These are phyloP conservation scores for Dinoponera quadriceps DNA, from an alignment of 1,140 invertebrate genomes.

Conservation along the genomic window DNA sequence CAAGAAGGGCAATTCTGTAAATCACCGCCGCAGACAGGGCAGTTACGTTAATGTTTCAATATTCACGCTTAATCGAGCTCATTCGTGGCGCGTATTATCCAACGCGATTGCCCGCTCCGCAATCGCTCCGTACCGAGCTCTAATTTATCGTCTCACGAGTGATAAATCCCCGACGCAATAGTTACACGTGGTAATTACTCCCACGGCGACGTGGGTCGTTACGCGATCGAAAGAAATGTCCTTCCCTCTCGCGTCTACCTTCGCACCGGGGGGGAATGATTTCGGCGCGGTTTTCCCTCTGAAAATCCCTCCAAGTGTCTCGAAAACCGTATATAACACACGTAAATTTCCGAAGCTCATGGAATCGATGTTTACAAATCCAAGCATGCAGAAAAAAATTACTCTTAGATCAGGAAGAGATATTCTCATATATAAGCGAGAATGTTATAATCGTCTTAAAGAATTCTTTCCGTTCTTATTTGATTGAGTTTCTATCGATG, in stretches of 20 bases:
- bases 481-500: no score
- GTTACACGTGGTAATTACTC: constrained; percentile 27
- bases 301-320: neutral
- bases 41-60: constrained; percentile 73
- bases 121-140: constrained; percentile 48
- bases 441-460: no score
- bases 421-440: no score
- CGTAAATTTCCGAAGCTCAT: no score
- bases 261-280: neutral
- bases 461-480: no score
- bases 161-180: constrained; percentile 29
- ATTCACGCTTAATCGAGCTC: constrained; percentile 70
- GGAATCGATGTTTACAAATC: no score
- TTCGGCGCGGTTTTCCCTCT: neutral
- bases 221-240: neutral
- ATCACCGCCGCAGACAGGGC: constrained; percentile 67
- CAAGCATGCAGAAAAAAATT: no score
- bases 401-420: no score
- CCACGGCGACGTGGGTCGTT: neutral
- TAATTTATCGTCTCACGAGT: constrained; percentile 53
- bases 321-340: neutral
- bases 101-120: constrained; percentile 29
- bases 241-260: neutral
- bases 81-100: constrained; percentile 58
- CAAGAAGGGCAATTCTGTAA: constrained; percentile 71